Conservation (phyloP, 2,113 vertebrate genomes). For the Ahaetulla prasina region DNA sequence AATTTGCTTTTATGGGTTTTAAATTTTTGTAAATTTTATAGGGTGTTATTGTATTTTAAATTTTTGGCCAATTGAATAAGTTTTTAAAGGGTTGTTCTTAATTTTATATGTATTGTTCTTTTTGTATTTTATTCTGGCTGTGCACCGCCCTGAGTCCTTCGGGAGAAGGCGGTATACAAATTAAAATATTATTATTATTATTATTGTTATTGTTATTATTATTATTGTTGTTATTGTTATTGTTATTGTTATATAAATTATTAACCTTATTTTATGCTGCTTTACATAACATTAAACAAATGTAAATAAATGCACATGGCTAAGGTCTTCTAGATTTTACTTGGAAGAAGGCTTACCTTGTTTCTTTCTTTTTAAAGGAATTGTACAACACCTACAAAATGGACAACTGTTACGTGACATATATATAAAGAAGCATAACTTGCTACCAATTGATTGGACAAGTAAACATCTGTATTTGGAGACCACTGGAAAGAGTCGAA, state of each 20-base stretch:
- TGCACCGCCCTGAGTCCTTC: too few relatives aligned
- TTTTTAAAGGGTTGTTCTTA: too few relatives aligned
- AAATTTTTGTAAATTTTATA: too few relatives aligned
- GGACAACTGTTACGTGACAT: slow-evolving; percentile 83
- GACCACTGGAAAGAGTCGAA: slow-evolving; percentile 91
- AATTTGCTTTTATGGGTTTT: too few relatives aligned
- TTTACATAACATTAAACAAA: background rate
- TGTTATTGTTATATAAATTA: background rate
- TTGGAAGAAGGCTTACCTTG: background rate
- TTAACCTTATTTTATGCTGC: background rate
- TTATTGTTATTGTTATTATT: too few relatives aligned
- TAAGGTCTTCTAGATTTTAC: background rate
- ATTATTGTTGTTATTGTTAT: too few relatives aligned
- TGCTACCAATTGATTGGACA: slow-evolving; percentile 78
- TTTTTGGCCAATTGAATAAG: too few relatives aligned
- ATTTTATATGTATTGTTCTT: too few relatives aligned
- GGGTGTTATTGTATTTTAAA: too few relatives aligned
- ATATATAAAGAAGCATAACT: slow-evolving; percentile 81
- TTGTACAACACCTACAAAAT: slow-evolving; percentile 90
- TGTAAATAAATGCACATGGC: background rate
- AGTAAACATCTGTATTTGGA: slow-evolving; percentile 86
- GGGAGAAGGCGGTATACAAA: too few relatives aligned
- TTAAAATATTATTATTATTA: too few relatives aligned
- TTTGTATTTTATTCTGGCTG: too few relatives aligned
- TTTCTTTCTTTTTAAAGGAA: slow-evolving; percentile 69